Percentiles rank a stretch among this genome's conserved stretches.
Conservation (phyloP, 2,797 vertebrate species). For the Bryconaethiops microstoma region DNA sequence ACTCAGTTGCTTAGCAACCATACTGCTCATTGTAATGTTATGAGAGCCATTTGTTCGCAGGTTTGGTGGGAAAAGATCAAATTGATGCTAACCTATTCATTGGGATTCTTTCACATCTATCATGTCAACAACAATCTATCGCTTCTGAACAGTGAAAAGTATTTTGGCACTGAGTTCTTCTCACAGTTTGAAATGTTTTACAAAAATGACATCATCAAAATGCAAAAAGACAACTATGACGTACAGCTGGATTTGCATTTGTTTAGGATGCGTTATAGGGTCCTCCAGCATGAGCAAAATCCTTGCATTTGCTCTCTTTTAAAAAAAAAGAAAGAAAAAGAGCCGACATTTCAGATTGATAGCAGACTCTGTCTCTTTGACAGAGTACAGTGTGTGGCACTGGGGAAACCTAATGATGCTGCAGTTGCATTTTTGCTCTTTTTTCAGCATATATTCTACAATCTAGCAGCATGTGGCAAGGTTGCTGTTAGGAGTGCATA, state of each 20-base stretch:
- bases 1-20: constrained; percentile 78
- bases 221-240: background rate
- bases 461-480: too few relatives aligned
- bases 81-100: constrained; percentile 49
- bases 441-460: too few relatives aligned
- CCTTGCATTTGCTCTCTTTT: background rate
- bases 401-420: too few relatives aligned
- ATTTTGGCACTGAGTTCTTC: constrained; percentile 6
- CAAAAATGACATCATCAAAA: background rate
- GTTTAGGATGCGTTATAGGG: background rate
- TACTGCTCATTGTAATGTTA: constrained; percentile 57
- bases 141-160: background rate
- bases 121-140: background rate
- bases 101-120: constrained; percentile 39
- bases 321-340: background rate
- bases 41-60: constrained; percentile 52
- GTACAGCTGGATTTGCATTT: background rate
- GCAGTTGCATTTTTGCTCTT: too few relatives aligned
- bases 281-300: background rate
- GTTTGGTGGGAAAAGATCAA: constrained; percentile 41
- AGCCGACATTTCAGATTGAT: too few relatives aligned
- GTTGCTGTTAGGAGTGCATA: too few relatives aligned
- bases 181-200: constrained; percentile 5
- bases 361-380: too few relatives aligned
- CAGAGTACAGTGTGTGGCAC: too few relatives aligned